A percentile compares a stretch with the other conserved stretches of the same genome.
Conservation (phyloP, 1,140 invertebrate genomes). For the Calliopsis andreniformis region DNA sequence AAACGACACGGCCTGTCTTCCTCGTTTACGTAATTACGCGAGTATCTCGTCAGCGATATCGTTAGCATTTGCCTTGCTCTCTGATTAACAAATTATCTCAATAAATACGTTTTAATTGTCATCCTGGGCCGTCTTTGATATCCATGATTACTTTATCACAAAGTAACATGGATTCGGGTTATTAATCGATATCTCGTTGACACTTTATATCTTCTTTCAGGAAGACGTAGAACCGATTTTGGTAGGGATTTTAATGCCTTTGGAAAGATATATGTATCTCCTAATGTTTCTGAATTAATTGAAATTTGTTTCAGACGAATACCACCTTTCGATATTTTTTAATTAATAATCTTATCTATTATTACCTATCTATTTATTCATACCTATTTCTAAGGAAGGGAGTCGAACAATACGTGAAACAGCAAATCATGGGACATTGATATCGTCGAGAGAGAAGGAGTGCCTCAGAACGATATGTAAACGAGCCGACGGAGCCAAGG, state of each 20-base stretch:
- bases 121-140: neutral
- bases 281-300: too few relatives aligned
- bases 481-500: constrained; percentile 22
- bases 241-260: constrained; percentile 6
- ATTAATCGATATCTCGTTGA: neutral
- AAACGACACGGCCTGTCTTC: neutral
- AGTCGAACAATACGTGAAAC: constrained; percentile 2
- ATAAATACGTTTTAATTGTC: constrained; percentile 41
- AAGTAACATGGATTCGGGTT: neutral
- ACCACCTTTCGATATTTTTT: too few relatives aligned
- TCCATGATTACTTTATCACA: neutral
- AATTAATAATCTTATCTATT: too few relatives aligned
- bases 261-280: neutral
- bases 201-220: neutral
- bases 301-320: too few relatives aligned
- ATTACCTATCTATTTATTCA: neutral
- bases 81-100: constrained; percentile 38
- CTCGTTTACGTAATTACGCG: constrained; percentile 37
- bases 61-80: constrained; percentile 13
- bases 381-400: neutral
- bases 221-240: neutral
- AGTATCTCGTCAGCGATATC: neutral
- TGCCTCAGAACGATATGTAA: constrained; percentile 39
- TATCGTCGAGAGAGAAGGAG: constrained; percentile 15
- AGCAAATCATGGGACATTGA: constrained; percentile 31